Evolutionary conservation across 2,797 vertebrate species (phyloP).

Genomic region (Typhlichthys subterraneus): DNA sequence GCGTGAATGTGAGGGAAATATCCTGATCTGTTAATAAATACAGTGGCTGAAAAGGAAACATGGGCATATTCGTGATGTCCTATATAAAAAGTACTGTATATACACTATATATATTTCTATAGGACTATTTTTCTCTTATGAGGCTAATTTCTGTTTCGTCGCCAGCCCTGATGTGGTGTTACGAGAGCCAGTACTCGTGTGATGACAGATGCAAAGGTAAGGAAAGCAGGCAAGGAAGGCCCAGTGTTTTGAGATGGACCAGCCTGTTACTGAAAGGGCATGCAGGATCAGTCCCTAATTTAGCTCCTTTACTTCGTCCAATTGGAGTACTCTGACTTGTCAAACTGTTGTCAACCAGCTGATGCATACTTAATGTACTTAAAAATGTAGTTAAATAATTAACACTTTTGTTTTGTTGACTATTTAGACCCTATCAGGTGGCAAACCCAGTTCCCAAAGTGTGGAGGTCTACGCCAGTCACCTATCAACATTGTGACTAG

Average conservation of each 20-base stretch:
- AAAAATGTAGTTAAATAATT: no score
- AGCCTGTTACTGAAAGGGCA: not conserved
- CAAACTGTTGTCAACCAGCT: no score
- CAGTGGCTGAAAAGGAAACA: not conserved
- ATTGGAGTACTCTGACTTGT: no score
- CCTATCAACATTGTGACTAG: conserved; percentile 86
- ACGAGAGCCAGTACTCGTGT: conserved; percentile 76
- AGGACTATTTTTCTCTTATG: conserved; percentile 2
- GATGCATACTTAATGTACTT: no score
- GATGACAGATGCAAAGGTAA: conserved; percentile 73
- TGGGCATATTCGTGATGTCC: not conserved
- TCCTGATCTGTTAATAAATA: conserved; percentile 44
- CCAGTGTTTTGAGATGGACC: not conserved
- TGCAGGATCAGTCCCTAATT: not conserved
- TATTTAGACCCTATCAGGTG: conserved; percentile 79
- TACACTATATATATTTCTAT: conserved; percentile 4
- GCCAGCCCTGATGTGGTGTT: conserved; percentile 78
- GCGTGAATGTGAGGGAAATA: conserved; percentile 19
- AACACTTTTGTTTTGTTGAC: conserved; percentile 18
- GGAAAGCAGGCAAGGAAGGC: conserved; percentile 11
- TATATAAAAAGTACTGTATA: conserved; percentile 5
- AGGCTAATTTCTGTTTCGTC: conserved; percentile 36
- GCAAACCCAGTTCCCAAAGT: conserved; percentile 51
- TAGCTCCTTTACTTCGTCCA: no score
- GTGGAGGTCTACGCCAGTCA: conserved; percentile 79